A percentile compares a stretch with the other conserved stretches of the same genome.
These are phyloP conservation scores for Sussaba pulchella DNA, from an alignment of 2,888 invertebrate species.

Conservation along the genomic window DNA sequence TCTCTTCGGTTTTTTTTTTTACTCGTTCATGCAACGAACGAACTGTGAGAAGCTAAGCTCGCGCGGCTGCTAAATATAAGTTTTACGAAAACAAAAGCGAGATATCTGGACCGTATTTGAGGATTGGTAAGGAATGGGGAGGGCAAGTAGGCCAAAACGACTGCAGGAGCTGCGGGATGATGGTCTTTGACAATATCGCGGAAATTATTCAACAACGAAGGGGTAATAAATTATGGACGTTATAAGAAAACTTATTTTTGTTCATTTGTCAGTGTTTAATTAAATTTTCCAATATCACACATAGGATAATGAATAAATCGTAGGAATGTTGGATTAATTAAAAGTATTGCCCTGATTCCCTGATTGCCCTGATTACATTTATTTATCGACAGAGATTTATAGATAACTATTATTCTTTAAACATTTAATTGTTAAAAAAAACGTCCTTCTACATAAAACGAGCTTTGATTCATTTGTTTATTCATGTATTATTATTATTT, in stretches of 20 bases:
- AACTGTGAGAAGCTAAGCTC: background rate
- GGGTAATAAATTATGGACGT: background rate
- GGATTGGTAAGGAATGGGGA: constrained; percentile 61
- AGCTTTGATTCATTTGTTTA: too few species aligned
- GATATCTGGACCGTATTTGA: constrained; percentile 2
- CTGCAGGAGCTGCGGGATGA: constrained; percentile 50
- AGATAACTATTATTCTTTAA: constrained; percentile 6
- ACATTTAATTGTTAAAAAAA: too few species aligned
- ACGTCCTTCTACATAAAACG: too few species aligned
- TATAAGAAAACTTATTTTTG: too few species aligned
- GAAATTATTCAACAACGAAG: background rate
- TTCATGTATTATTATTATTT: too few species aligned
- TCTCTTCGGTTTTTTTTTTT: constrained; percentile 5
- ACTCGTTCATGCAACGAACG: constrained; percentile 24
- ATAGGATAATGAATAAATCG: background rate
- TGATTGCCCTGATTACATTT: too few species aligned
- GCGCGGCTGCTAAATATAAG: background rate
- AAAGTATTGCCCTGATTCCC: background rate
- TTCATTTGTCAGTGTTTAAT: too few species aligned
- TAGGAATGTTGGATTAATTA: constrained; percentile 3
- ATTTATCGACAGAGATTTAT: background rate
- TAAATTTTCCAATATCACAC: background rate
- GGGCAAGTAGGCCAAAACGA: constrained; percentile 47
- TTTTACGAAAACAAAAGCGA: constrained; percentile 2
- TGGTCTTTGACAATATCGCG: background rate